phyloP scores from a whole-genome alignment of 2,797 vertebrate genomes.

The Heliangelus exortis region DNA sequence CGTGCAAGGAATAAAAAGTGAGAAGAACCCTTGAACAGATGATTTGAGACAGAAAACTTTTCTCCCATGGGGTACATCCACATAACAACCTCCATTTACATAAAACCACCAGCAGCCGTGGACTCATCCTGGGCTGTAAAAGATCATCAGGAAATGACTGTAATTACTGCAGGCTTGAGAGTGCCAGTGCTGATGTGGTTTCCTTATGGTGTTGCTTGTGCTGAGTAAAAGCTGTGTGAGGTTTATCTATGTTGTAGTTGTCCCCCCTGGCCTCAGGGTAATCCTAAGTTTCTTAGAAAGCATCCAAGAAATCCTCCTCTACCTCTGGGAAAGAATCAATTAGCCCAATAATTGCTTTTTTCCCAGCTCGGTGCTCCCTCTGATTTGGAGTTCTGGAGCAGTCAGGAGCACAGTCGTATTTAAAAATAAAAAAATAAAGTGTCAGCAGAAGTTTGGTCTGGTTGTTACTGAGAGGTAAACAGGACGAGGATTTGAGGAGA shows the following conservation, averaged over 20 bases:
- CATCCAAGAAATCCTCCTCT: neutral
- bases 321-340: neutral
- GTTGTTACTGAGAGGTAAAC: accelerated
- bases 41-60: neutral
- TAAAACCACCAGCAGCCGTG: neutral
- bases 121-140: neutral
- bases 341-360: neutral
- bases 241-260: no score
- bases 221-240: neutral
- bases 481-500: neutral
- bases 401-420: neutral
- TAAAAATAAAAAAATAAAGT: neutral
- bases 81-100: neutral
- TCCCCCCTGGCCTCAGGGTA: neutral
- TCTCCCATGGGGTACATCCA: neutral
- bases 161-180: neutral
- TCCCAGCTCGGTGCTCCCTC: neutral
- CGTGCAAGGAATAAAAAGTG: neutral
- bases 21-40: neutral
- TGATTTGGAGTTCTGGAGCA: neutral
- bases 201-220: neutral
- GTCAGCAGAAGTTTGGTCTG: neutral
- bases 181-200: neutral
- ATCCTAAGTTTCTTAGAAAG: neutral
- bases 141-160: neutral